Evolutionary conservation across 2,113 vertebrate genomes (phyloP), one percentile per base, ranked within the genome.

Genomic region (Coracopsis vasa): DNA sequence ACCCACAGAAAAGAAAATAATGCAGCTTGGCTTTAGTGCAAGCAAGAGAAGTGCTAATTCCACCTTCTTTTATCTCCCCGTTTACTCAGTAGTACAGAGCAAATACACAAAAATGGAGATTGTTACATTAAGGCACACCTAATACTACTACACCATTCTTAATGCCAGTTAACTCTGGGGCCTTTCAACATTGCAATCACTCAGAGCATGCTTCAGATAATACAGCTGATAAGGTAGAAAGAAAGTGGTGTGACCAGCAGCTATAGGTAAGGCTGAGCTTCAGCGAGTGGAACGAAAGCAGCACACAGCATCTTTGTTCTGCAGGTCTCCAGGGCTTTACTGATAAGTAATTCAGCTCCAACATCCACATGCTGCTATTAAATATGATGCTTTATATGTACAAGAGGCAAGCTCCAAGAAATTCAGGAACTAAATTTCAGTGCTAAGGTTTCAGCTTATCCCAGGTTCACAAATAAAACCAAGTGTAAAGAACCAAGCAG

Each of bases 1-100:
- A 86, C 94, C 95, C 92, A 50, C 86, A 94, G 93, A 95, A 97
- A 96, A 93, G 94, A 97, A 97, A 97, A 96, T 88, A 97, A 94
- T 29, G 50, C 92, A 80, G 60, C 79, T 84, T 92, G 88, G 95
- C 95, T 96, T 66, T 80, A 77, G 94, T 28, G 84, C 91, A 56
- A 56, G 90, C 88, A 42, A 54, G 86, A 96, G 88, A 65, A 95
- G 96, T 86, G 88, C 91, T 95, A 94, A 95, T 96, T 91, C 88
- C 80, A 83, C 88, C 81, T 82, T 16, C 96, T 97, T 97, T 97
- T 97, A 97, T 97, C 96, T 90, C 53, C 4, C 1, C 6, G 4
- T 96, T 96, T 97, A 50, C 97, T 96, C 94, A 96, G 95, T 31
- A 61, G 83, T 13, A 20, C 73, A 75, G 73, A 78, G 82, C 33